These are phyloP conservation scores for Anas platyrhynchos DNA, from an alignment of 2,113 vertebrate species.

Conservation along the genomic window DNA sequence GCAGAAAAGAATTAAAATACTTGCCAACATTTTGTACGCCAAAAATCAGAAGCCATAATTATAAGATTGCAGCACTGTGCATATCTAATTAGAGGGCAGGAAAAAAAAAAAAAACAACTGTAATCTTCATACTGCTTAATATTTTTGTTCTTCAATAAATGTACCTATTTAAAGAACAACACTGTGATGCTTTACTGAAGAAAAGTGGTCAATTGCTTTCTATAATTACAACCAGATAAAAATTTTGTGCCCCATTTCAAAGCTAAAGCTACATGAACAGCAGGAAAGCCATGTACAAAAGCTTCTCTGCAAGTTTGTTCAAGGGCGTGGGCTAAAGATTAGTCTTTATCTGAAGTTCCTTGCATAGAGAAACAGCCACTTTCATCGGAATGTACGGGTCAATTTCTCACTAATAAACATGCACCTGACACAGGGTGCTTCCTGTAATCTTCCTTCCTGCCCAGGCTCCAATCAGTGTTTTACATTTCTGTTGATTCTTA, in stretches of 20 bases:
- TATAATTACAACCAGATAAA: slow-evolving; percentile 49
- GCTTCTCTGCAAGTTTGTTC: slow-evolving; percentile 31
- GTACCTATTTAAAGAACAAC: slow-evolving; percentile 48
- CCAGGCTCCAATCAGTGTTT: slow-evolving; percentile 47
- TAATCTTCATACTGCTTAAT: slow-evolving; percentile 26
- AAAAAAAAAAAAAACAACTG: not conserved
- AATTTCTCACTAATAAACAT: slow-evolving; percentile 64
- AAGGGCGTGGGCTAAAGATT: slow-evolving; percentile 45
- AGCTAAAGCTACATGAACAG: not conserved
- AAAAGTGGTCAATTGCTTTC: slow-evolving; percentile 51
- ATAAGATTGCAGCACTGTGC: not conserved
- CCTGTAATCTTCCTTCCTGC: slow-evolving; percentile 48
- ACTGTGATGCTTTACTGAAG: slow-evolving; percentile 28
- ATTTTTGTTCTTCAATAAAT: slow-evolving; percentile 31
- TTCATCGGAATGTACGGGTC: slow-evolving; percentile 49
- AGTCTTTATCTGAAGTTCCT: slow-evolving; percentile 57
- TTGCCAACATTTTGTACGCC: slow-evolving; percentile 2
- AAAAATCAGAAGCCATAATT: slow-evolving; percentile 52
- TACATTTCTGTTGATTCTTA: slow-evolving; percentile 40
- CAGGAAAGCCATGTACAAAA: slow-evolving; percentile 2
- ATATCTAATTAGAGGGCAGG: not conserved
- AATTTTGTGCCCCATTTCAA: slow-evolving; percentile 47
- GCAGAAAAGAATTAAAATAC: not conserved
- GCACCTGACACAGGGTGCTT: not conserved
- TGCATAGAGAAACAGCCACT: not conserved